These are phyloP conservation scores for Cephalopterus ornatus DNA, from an alignment of 2,113 vertebrate genomes.

Conservation along the genomic window DNA sequence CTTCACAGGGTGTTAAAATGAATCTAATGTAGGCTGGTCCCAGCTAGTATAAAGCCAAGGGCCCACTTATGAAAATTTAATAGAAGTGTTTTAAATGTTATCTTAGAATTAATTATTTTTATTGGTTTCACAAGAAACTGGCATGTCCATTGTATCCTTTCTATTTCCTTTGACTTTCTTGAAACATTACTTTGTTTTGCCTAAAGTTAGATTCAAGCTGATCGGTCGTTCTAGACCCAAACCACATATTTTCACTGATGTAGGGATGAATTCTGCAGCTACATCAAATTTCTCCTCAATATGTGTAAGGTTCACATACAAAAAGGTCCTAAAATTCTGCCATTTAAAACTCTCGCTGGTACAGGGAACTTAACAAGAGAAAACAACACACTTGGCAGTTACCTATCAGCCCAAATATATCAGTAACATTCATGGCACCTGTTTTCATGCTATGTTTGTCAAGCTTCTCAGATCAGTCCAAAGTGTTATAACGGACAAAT, in stretches of 20 bases:
- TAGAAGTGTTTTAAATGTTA: background rate
- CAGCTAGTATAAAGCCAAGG: background rate
- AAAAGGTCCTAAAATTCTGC: background rate
- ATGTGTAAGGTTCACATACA: background rate
- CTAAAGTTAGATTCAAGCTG: background rate
- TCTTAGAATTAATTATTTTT: background rate
- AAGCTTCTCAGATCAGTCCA: background rate
- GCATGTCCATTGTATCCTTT: background rate
- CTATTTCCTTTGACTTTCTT: background rate
- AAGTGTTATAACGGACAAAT: background rate
- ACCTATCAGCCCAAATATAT: background rate
- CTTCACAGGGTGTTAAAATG: background rate
- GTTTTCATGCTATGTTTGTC: background rate
- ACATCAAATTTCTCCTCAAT: background rate
- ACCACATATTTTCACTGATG: background rate
- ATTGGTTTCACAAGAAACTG: background rate
- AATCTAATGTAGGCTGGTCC: background rate
- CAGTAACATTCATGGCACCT: background rate
- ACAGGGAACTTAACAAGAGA: background rate
- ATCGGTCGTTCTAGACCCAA: background rate
- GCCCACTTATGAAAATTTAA: background rate
- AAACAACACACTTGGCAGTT: background rate
- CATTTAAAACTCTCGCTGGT: background rate
- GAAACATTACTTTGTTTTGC: background rate
- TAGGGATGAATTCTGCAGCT: background rate